phyloP scores from a whole-genome alignment of 1,140 invertebrate species.

The Drosophila equinoxialis region DNA sequence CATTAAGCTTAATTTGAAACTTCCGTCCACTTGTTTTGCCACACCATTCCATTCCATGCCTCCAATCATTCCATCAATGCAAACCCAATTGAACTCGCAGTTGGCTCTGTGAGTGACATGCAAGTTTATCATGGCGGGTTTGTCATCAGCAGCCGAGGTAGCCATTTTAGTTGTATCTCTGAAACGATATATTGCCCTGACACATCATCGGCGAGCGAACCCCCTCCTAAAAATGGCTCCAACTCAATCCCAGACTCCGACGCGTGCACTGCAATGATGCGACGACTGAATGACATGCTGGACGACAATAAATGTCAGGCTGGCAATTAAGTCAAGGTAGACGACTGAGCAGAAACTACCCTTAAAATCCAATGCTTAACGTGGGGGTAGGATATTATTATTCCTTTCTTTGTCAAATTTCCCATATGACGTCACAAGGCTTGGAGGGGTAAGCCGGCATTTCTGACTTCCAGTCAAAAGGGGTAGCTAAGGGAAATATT shows the following conservation, averaged over 20 bases:
- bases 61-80: neutral
- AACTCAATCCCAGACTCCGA: slow-evolving; percentile 1
- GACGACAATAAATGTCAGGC: slow-evolving; percentile 60
- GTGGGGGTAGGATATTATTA: slow-evolving; percentile 14
- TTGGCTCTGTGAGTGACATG: slow-evolving; percentile 26
- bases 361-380: neutral
- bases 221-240: neutral
- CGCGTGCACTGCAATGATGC: slow-evolving; percentile 15
- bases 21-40: neutral
- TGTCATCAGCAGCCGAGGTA: slow-evolving; percentile 25
- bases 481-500: neutral
- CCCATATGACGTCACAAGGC: slow-evolving; percentile 46
- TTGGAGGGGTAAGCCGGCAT: slow-evolving; percentile 49
- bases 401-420: slow-evolving; percentile 9
- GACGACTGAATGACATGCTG: slow-evolving; percentile 43
- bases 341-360: neutral
- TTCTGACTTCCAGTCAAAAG: slow-evolving; percentile 17
- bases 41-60: neutral
- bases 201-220: neutral
- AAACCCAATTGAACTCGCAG: slow-evolving; percentile 4
- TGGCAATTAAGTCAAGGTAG: slow-evolving; percentile 55
- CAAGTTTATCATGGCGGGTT: slow-evolving; percentile 43
- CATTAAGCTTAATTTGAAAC: neutral
- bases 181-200: slow-evolving; percentile 7
- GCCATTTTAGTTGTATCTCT: slow-evolving; percentile 35